Evolutionary conservation across 1,140 invertebrate species (phyloP).

Genomic region (Drosophila willistoni): DNA sequence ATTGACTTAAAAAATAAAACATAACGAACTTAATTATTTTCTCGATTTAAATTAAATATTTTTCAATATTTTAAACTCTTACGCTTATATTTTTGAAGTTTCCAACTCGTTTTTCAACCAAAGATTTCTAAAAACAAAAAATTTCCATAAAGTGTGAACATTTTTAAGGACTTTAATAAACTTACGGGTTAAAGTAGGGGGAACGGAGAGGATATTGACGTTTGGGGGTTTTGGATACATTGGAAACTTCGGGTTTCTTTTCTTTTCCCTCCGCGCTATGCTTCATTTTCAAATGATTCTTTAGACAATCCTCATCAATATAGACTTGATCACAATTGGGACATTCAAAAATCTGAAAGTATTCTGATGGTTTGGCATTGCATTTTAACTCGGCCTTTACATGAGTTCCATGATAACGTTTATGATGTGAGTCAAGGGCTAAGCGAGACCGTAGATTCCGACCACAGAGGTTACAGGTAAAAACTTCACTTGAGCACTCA

Average conservation of each 20-base stretch:
- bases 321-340: background rate
- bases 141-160: background rate
- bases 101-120: background rate
- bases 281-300: background rate
- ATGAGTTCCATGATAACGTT: background rate
- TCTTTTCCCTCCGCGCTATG: background rate
- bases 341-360: background rate
- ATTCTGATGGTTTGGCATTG: background rate
- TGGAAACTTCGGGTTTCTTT: background rate
- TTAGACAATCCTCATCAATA: background rate
- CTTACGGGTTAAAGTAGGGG: background rate
- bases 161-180: background rate
- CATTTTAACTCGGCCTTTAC: background rate
- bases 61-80: too few species aligned
- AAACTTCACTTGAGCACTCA: background rate
- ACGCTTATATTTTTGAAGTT: background rate
- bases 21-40: too few species aligned
- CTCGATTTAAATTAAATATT: too few species aligned
- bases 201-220: background rate
- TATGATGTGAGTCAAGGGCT: background rate
- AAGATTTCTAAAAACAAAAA: conserved; percentile 44
- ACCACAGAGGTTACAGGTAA: background rate
- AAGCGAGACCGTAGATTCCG: background rate
- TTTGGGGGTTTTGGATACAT: background rate
- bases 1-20: too few species aligned